These are phyloP conservation scores for Acanthis flammea DNA, from an alignment of 2,797 vertebrate species.

Conservation along the genomic window DNA sequence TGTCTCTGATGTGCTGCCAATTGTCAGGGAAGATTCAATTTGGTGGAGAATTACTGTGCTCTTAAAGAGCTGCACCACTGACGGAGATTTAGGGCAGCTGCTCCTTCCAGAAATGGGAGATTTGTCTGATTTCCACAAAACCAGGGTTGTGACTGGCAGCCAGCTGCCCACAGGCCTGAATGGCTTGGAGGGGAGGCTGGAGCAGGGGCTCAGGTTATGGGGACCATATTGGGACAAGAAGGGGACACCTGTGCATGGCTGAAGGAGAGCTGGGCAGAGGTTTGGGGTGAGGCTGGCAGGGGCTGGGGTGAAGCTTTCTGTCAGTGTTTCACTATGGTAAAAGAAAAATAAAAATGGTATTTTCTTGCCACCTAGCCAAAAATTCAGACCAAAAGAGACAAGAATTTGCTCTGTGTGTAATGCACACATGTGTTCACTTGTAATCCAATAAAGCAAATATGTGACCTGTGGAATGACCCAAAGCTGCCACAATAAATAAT, in stretches of 20 bases:
- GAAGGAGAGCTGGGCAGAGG: neutral
- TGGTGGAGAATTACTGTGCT: conserved; percentile 48
- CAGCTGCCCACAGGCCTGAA: neutral
- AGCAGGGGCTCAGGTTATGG: neutral
- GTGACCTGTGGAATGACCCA: conserved; percentile 11
- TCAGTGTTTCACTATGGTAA: rapidly evolving
- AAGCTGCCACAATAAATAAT: conserved; percentile 13
- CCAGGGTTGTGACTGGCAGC: neutral
- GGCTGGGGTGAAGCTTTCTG: neutral
- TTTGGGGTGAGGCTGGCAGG: neutral
- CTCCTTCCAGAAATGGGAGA: conserved; percentile 39
- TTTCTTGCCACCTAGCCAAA: neutral
- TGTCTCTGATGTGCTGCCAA: conserved; percentile 71
- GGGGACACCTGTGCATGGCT: rapidly evolving
- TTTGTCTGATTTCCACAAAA: conserved; percentile 35
- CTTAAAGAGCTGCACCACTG: conserved; percentile 32
- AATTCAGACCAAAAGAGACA: neutral
- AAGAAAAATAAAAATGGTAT: neutral
- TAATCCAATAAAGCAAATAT: conserved; percentile 19
- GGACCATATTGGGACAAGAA: rapidly evolving
- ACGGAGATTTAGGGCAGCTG: conserved; percentile 46
- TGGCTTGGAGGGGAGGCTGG: neutral
- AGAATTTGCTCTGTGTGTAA: neutral
- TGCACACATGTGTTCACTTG: neutral
- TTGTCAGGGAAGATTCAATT: conserved; percentile 68